Base-by-base conservation (phyloP, 2,888 invertebrate species). In the Aphelenchoides bicaudatus region DNA sequence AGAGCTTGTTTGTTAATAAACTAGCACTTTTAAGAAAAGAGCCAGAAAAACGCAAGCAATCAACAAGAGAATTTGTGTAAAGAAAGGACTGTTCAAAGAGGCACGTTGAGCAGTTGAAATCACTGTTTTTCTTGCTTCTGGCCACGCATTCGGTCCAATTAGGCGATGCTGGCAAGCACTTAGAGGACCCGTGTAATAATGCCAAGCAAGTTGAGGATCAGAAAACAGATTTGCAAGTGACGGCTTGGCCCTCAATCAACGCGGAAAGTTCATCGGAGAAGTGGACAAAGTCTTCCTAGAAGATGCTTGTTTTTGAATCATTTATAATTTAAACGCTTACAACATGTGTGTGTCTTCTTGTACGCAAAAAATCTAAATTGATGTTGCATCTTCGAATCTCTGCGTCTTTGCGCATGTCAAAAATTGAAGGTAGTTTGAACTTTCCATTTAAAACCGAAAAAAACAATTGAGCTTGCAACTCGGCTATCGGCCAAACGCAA, bases 51-150 rank as follows among this genome's bases (percentile, higher is more conserved):
- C n/a, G n/a, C n/a, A n/a, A n/a, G n/a, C n/a, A n/a, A n/a, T n/a
- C n/a, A n/a, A n/a, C n/a, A n/a, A n/a, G n/a, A n/a, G n/a, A n/a
- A n/a, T n/a, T n/a, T n/a, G n/a, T n/a, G n/a, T n/a, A n/a, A n/a
- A n/a, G n/a, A n/a, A n/a, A n/a, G n/a, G n/a, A n/a, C n/a, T n/a
- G n/a, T n/a, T 34, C 34, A 34, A 34, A 13, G 34, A 34, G 16
- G 34, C 13, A 13, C 21, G 23, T 43, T 10, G 10, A 43, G 43
- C 10, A 43, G 8, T n/a, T 8, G 43, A 6, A 43, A 63, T 51
- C 25, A 83, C 80, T 16, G 81, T 79, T 3, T 80, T 65, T 49
- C 80, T 67, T 1, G 82, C 82, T 2, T 80, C 81, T 2, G 65
- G 50, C 82, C 82, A 82, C 16, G 69, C 54, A 39, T 81, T 74